Base-by-base conservation (phyloP, 1,140 invertebrate genomes). In the Drosophila novamexicana region DNA sequence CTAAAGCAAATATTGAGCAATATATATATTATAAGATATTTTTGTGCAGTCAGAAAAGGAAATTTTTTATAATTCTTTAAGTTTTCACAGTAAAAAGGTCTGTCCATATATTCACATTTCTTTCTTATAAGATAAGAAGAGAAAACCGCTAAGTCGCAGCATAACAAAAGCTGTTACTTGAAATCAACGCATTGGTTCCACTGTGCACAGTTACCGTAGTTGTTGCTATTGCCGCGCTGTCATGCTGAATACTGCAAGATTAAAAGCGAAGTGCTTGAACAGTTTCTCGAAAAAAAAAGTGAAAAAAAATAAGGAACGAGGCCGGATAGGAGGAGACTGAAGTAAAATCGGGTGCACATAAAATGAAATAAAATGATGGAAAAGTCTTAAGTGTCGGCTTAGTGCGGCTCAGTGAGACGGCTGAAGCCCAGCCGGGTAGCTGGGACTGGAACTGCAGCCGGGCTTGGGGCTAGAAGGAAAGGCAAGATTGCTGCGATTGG, bases 321-420 rank as follows among this genome's bases (percentile, higher is more conserved):
- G 16, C 61, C 52, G 63, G 37, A 58, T 44, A 52, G 63, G 56
- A 45, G 18, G 16, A 53, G 34, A 56, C 18, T 52, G 70, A 59
- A 50, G 29, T 40, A 62, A 71, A 72, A 70, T 77, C 59, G 54
- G 61, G 72, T 56, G 71, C 59, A 75, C 65, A 75, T 71, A 66
- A 78, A 75, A 75, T 78, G 65, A 75, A 78, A 75, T 75, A 75
- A 78, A 78, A 78, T 78, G 76, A 78, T 78, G 76, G 76, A 78
- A 75, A 75, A 78, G 76, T 78, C 76, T 78, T 78, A 75, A 78
- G 66, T 75, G 76, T 71, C 62, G 72, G 76, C 72, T 78, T 78
- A 78, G 72, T 65, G 76, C 72, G 72, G 70, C 75, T 77, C 75
- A 77, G 58, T 68, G 56, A 56, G 56, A 68, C 16, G 45, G 45